These are phyloP conservation scores for Blastobasis lacticolella DNA, from an alignment of 2,888 invertebrate genomes.

Conservation along the genomic window DNA sequence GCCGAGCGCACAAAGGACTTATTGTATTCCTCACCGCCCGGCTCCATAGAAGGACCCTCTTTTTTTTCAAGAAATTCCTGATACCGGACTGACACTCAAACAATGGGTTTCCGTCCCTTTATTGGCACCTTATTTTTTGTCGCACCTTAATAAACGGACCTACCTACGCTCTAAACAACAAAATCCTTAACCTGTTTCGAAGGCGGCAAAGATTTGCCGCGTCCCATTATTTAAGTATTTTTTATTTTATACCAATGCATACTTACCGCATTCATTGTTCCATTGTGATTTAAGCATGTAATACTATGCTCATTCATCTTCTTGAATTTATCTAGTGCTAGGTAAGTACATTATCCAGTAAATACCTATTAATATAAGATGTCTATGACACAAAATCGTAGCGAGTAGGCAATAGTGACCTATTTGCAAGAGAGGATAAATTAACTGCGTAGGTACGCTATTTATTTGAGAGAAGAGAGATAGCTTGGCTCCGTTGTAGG, in stretches of 20 bases:
- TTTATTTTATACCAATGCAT: constrained; percentile 4
- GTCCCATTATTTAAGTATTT: constrained; percentile 18
- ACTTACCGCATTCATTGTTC: too few species aligned
- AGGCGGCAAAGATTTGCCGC: constrained; percentile 32
- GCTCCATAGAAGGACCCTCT: constrained; percentile 57
- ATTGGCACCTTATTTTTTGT: constrained; percentile 74
- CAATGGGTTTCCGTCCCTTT: constrained; percentile 74
- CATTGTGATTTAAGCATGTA: too few species aligned
- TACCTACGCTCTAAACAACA: constrained; percentile 51
- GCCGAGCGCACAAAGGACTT: constrained; percentile 67
- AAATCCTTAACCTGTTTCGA: constrained; percentile 65
- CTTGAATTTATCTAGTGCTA: too few species aligned
- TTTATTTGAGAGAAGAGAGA: too few species aligned
- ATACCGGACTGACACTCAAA: constrained; percentile 66
- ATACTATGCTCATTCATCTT: too few species aligned
- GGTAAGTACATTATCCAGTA: too few species aligned
- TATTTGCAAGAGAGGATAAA: too few species aligned
- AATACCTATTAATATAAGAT: too few species aligned
- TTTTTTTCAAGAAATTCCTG: constrained; percentile 63
- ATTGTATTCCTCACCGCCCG: constrained; percentile 59
- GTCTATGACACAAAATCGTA: too few species aligned
- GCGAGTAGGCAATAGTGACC: too few species aligned
- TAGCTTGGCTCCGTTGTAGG: too few species aligned
- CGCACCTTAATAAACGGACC: constrained; percentile 50
- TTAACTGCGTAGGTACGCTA: too few species aligned